Evolutionary conservation across 2,113 vertebrate genomes (phyloP).

Genomic region (Ciconia boyciana): DNA sequence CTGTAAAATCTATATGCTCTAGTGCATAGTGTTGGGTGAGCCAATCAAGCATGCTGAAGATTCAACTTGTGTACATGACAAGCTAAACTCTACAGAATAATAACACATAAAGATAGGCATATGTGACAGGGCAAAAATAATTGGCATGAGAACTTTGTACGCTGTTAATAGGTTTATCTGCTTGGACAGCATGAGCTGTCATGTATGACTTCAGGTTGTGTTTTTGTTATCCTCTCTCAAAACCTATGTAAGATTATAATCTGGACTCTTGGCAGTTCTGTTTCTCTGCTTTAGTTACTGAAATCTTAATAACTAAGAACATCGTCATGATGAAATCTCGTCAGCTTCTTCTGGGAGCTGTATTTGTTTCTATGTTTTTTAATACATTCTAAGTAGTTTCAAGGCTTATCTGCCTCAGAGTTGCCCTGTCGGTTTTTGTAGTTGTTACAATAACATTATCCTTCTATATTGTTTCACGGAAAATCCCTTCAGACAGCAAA

Average conservation of each 20-base stretch:
- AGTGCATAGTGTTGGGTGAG: background rate
- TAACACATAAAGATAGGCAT: rapidly evolving
- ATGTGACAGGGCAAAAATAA: background rate
- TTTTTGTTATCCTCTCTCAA: background rate
- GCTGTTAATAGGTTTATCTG: conserved; percentile 4
- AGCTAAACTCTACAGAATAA: background rate
- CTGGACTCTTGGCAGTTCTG: background rate
- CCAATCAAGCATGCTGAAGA: background rate
- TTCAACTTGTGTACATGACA: background rate
- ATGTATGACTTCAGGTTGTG: background rate
- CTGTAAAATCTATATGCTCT: background rate
- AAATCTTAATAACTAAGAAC: background rate
- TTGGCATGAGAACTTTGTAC: background rate
- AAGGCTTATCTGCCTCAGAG: background rate
- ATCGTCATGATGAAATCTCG: background rate
- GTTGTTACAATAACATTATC: background rate
- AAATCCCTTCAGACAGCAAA: background rate
- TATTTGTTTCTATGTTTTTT: background rate
- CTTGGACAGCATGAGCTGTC: background rate
- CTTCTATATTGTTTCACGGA: background rate
- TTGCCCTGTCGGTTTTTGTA: background rate
- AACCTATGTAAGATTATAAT: background rate
- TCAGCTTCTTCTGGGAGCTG: background rate
- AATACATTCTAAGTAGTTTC: background rate
- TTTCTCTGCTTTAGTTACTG: background rate